Conservation (phyloP, 30 jellyfish, hydroid and myxozoan species). For the Cassiopea xamachana region DNA sequence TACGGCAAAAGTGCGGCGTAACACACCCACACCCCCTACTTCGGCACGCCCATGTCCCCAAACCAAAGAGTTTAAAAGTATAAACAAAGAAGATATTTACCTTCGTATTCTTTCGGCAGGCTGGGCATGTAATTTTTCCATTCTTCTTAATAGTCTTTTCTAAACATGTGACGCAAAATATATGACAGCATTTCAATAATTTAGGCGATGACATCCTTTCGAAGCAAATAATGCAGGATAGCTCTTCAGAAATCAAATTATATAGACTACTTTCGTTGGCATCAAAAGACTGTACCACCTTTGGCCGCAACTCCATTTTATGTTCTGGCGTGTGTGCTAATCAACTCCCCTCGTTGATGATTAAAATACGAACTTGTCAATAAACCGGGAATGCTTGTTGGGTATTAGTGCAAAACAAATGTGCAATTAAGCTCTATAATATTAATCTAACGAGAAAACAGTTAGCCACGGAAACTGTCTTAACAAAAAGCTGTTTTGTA, state of each 20-base stretch:
- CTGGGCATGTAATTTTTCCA: slow-evolving; percentile 46
- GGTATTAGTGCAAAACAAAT: neutral
- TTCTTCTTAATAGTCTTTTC: slow-evolving; percentile 19
- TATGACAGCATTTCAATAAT: slow-evolving; percentile 33
- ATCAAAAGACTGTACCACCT: neutral
- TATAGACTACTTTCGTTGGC: neutral
- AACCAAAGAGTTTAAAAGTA: neutral
- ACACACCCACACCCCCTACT: too few relatives aligned
- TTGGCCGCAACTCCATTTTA: neutral
- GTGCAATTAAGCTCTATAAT: neutral
- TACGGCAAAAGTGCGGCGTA: too few relatives aligned
- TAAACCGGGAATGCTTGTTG: neutral
- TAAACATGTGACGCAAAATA: slow-evolving; percentile 26
- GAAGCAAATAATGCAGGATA: slow-evolving; percentile 39
- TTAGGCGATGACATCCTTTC: slow-evolving; percentile 52
- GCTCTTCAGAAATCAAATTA: slow-evolving; percentile 25
- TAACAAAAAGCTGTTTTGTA: neutral
- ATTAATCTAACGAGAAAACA: neutral
- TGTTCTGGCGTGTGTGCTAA: neutral
- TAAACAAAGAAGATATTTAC: neutral
- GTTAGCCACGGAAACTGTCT: neutral
- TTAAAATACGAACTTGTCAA: neutral
- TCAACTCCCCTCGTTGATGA: neutral
- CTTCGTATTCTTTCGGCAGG: slow-evolving; percentile 45
- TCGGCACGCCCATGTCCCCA: too few relatives aligned